Percentiles rank a stretch among this genome's conserved stretches.
These are phyloP conservation scores for Orycteropus afer DNA, from an alignment of 2,113 vertebrate genomes.

Conservation along the genomic window DNA sequence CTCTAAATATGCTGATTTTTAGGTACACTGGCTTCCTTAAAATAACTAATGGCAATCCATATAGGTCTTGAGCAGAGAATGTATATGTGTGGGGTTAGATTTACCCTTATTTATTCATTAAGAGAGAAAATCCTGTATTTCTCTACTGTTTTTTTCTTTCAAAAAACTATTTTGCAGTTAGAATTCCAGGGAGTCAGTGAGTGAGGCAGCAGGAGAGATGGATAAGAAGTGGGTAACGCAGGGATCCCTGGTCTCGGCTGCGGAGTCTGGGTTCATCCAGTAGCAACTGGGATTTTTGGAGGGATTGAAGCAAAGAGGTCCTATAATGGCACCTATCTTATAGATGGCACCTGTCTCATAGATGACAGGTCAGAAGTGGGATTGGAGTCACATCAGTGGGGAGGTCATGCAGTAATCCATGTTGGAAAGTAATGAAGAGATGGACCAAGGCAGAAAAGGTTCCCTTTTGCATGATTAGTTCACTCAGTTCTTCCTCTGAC, in stretches of 20 bases:
- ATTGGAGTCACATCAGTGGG: background rate
- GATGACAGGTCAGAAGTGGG: background rate
- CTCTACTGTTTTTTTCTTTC: background rate
- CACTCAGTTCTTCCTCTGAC: background rate
- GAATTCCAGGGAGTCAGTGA: background rate
- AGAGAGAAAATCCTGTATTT: background rate
- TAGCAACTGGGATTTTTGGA: background rate
- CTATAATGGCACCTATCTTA: fast-evolving
- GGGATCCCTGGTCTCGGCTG: background rate
- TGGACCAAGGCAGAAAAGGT: background rate
- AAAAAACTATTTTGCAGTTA: background rate
- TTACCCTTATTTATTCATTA: background rate
- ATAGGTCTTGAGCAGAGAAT: background rate
- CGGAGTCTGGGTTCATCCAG: background rate
- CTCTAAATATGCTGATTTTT: background rate
- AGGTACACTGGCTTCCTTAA: background rate
- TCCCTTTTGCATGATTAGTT: background rate
- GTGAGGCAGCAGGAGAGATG: background rate
- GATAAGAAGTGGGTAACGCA: fast-evolving
- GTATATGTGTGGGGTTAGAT: background rate
- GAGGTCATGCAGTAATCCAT: background rate
- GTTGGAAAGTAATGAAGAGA: background rate
- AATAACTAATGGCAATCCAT: background rate
- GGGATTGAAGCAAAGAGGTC: background rate
- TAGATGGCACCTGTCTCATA: background rate